Evolutionary conservation across 2,113 vertebrate genomes (phyloP).

Genomic region (Odontophorus gujanensis): DNA sequence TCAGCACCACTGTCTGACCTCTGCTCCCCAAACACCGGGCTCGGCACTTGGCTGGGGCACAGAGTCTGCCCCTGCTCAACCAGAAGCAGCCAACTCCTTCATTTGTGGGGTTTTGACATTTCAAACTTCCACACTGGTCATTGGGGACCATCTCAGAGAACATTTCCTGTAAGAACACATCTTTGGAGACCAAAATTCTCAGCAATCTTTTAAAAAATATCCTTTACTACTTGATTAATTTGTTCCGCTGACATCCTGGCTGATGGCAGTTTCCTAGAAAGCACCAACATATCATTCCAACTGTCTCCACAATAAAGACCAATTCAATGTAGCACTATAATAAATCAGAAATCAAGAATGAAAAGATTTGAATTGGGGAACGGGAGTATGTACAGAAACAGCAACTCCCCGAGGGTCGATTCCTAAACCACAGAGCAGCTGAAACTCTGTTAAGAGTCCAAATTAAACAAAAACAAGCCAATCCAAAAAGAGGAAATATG

Average conservation of each 20-base stretch:
- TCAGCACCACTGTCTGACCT: neutral
- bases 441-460: neutral
- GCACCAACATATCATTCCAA: neutral
- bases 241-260: too few species aligned
- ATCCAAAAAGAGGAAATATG: neutral
- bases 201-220: neutral
- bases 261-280: neutral
- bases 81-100: neutral
- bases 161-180: neutral
- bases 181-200: neutral
- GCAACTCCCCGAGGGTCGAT: neutral
- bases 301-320: neutral
- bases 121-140: neutral
- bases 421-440: conserved; percentile 7
- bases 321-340: neutral
- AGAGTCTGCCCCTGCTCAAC: neutral
- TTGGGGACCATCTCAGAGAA: neutral
- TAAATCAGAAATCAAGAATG: neutral
- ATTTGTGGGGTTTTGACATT: neutral
- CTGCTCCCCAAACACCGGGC: neutral
- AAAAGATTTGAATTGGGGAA: neutral
- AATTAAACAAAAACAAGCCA: neutral
- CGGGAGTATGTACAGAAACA: neutral
- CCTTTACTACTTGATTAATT: neutral
- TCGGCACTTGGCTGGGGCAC: neutral